Percentiles rank a stretch among this genome's conserved stretches.
phyloP scores from a whole-genome alignment of 2,888 invertebrate genomes.

The Macrophya alboannulata region DNA sequence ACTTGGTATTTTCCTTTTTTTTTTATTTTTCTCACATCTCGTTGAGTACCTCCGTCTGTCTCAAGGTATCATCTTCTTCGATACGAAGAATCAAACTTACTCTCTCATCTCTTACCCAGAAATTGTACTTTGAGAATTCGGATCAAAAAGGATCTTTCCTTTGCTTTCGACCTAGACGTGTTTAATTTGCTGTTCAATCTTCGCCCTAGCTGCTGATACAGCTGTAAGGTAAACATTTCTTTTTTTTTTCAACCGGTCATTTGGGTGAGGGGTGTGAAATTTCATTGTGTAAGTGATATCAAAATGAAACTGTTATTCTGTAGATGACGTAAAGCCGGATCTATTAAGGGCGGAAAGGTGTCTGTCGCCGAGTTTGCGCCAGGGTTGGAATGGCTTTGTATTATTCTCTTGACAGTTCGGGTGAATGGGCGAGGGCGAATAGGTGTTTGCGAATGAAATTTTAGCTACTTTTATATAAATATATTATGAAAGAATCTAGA shows the following conservation, averaged over 20 bases:
- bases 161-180: neutral
- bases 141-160: neutral
- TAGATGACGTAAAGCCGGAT: conserved; percentile 37
- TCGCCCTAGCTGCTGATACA: neutral
- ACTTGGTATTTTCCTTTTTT: neutral
- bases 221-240: neutral
- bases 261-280: neutral
- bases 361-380: conserved; percentile 30
- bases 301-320: conserved; percentile 19
- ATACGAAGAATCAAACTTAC: neutral
- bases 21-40: neutral
- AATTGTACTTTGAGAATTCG: neutral
- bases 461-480: neutral
- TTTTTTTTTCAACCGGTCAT: neutral
- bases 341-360: conserved; percentile 42
- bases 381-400: conserved; percentile 32
- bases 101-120: neutral
- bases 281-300: neutral
- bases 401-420: conserved; percentile 36
- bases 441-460: conserved; percentile 8
- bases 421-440: no score
- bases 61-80: neutral
- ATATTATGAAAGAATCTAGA: conserved; percentile 7
- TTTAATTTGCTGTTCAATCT: neutral
- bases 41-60: neutral